These are phyloP conservation scores for Sycophila texana DNA, from an alignment of 2,888 invertebrate species.

Conservation along the genomic window DNA sequence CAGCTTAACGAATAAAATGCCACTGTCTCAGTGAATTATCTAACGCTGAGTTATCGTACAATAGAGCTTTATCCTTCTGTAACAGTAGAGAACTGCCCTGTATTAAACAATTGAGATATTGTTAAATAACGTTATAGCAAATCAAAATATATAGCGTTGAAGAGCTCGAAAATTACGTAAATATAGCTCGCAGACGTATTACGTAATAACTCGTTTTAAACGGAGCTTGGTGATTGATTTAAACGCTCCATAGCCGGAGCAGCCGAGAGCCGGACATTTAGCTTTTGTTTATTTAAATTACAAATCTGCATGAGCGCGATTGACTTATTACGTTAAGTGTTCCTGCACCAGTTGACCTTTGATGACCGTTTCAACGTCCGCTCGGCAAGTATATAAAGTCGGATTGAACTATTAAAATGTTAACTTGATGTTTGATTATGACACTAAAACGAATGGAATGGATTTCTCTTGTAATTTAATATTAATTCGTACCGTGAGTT, in stretches of 20 bases:
- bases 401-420: no score
- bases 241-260: constrained; percentile 29
- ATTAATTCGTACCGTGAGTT: no score
- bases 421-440: no score
- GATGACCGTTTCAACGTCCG: neutral
- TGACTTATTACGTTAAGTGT: constrained; percentile 15
- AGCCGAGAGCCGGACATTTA: constrained; percentile 7
- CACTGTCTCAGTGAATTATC: no score
- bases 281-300: constrained; percentile 42
- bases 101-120: no score
- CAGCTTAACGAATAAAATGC: no score
- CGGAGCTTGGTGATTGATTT: constrained; percentile 19
- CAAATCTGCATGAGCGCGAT: constrained; percentile 25
- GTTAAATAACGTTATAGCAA: constrained; percentile 1
- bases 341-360: neutral
- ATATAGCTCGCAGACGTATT: constrained; percentile 5
- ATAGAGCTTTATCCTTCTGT: no score
- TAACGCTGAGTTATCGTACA: no score
- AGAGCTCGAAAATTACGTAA: neutral
- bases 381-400: no score
- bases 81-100: no score
- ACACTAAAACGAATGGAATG: no score
- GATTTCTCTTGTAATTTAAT: no score
- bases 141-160: constrained; percentile 6
- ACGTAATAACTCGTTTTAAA: constrained; percentile 24